These are phyloP conservation scores for Diceros bicornis DNA, from an alignment of 2,797 vertebrate genomes.

Conservation along the genomic window DNA sequence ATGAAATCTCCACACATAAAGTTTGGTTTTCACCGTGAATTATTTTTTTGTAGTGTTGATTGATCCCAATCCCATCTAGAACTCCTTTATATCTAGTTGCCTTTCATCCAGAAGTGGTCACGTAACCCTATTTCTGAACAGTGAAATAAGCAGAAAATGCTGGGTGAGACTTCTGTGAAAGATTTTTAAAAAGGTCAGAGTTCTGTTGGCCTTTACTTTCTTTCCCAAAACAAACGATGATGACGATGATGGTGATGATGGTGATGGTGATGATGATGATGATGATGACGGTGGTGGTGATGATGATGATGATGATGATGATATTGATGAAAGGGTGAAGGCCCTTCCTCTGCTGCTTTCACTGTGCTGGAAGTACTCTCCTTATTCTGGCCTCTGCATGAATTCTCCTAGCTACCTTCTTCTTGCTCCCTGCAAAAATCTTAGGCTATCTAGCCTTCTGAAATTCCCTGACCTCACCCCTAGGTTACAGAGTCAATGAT, in stretches of 20 bases:
- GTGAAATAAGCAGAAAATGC: constrained; percentile 16
- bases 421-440: not conserved
- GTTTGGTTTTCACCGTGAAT: constrained; percentile 18
- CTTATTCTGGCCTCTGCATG: not conserved
- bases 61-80: not conserved
- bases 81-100: not conserved
- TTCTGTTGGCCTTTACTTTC: not conserved
- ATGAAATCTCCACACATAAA: not conserved
- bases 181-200: not conserved
- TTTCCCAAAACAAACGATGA: not conserved
- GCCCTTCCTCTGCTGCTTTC: not conserved
- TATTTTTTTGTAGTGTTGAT: not conserved
- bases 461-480: not conserved
- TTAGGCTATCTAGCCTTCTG: not conserved
- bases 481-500: not conserved
- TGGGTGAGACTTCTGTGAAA: not conserved
- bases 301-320: not conserved
- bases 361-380: not conserved
- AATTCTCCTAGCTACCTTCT: not conserved
- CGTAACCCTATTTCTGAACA: not conserved
- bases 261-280: not conserved
- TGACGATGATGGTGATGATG: not conserved
- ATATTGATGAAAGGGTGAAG: not conserved
- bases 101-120: not conserved
- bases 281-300: not conserved